These are phyloP conservation scores for Nemopilema nomurai DNA, from an alignment of 30 jellyfish, hydroid and myxozoan genomes.

Conservation along the genomic window DNA sequence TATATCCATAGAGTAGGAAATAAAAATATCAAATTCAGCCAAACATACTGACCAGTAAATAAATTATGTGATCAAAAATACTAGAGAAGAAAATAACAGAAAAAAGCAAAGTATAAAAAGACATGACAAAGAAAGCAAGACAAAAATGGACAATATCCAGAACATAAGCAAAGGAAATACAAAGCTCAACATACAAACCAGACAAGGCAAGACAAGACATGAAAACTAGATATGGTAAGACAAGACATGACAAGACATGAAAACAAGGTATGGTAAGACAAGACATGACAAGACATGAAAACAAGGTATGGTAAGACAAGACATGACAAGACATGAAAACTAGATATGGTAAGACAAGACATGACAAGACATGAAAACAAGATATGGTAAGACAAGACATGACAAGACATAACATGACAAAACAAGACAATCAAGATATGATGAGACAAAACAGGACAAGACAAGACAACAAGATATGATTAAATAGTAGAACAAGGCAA, in stretches of 20 bases:
- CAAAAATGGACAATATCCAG: no score
- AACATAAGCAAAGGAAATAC: no score
- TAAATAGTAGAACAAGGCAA: neutral
- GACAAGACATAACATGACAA: neutral
- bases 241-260: neutral
- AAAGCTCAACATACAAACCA: no score
- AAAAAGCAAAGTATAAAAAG: no score
- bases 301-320: neutral
- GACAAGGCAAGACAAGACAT: no score
- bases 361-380: constrained; percentile 3
- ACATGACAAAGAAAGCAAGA: no score
- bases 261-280: neutral
- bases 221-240: no score
- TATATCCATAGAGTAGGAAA: no score
- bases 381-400: neutral
- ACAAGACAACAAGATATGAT: neutral
- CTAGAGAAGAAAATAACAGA: no score
- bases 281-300: neutral
- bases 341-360: neutral
- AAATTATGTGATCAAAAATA: no score
- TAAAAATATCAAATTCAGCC: no score
- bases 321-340: neutral
- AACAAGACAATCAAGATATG: neutral
- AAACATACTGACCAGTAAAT: no score
- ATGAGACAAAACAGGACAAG: neutral